These are phyloP conservation scores for Brassicogethes aeneus DNA, from an alignment of 2,888 invertebrate genomes.

Conservation along the genomic window DNA sequence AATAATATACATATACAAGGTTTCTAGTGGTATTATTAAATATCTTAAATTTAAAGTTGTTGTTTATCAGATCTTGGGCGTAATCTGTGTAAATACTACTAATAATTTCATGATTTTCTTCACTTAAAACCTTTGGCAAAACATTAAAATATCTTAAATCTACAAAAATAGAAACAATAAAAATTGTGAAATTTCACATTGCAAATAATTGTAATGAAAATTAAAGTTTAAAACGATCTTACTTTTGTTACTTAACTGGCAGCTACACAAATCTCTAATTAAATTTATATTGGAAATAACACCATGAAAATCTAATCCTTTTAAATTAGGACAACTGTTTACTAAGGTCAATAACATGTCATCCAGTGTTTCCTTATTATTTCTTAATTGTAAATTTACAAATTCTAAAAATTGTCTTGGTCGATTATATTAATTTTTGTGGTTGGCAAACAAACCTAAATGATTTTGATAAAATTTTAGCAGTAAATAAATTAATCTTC, in stretches of 20 bases:
- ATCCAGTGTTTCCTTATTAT: slow-evolving; percentile 42
- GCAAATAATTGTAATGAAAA: neutral
- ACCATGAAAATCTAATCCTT: slow-evolving; percentile 41
- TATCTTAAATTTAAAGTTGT: neutral
- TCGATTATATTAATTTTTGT: too few relatives aligned
- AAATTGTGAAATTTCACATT: neutral
- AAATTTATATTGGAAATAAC: slow-evolving; percentile 39
- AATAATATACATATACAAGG: neutral
- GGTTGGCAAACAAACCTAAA: slow-evolving; percentile 41
- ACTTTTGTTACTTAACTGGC: slow-evolving; percentile 13
- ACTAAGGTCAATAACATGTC: slow-evolving; percentile 37
- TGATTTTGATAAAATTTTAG: slow-evolving; percentile 38
- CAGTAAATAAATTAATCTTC: slow-evolving; percentile 37
- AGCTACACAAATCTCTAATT: slow-evolving; percentile 27
- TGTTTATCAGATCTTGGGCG: neutral
- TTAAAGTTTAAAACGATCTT: too few relatives aligned
- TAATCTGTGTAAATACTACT: neutral
- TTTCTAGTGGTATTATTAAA: neutral
- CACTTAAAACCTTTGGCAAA: neutral
- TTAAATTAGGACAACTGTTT: slow-evolving; percentile 37
- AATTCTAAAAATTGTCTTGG: slow-evolving; percentile 38
- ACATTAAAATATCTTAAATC: neutral
- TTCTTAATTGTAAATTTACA: slow-evolving; percentile 40
- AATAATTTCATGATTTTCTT: slow-evolving; percentile 1
- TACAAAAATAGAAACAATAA: neutral